Evolutionary conservation across 2,797 vertebrate species (phyloP).

Genomic region (Molossus molossus): DNA sequence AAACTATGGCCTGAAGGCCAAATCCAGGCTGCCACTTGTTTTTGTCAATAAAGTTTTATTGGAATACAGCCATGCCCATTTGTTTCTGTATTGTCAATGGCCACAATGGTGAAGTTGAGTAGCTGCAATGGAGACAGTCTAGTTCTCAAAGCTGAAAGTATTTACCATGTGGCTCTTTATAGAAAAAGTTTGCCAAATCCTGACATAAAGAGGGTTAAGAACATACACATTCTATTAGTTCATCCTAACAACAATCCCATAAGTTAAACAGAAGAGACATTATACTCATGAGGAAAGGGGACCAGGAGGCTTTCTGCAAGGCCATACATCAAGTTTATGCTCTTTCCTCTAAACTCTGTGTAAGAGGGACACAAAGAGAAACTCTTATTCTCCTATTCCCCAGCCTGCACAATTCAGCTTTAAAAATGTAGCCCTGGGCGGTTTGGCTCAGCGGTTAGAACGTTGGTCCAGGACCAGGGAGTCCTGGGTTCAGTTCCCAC

Average conservation of each 20-base stretch:
- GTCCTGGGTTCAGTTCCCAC: no score
- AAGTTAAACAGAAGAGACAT: conserved; percentile 33
- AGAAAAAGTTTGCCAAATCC: conserved; percentile 30
- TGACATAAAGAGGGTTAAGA: conserved; percentile 25
- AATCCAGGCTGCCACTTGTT: conserved; percentile 31
- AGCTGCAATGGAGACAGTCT: neutral
- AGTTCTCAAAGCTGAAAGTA: conserved; percentile 47
- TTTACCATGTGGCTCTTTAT: neutral
- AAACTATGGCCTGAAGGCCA: conserved; percentile 51
- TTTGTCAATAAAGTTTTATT: conserved; percentile 1
- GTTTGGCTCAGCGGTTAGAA: no score
- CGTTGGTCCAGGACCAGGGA: no score
- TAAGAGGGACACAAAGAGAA: conserved; percentile 21
- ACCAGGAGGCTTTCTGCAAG: conserved; percentile 39
- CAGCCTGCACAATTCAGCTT: neutral
- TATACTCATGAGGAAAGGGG: neutral
- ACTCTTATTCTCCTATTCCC: neutral
- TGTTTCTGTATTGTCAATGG: conserved; percentile 8
- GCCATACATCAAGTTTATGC: neutral
- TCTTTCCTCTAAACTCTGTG: conserved; percentile 56
- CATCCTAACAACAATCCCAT: neutral
- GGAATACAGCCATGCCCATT: conserved; percentile 23
- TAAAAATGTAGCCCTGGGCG: neutral
- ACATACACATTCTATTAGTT: conserved; percentile 41
- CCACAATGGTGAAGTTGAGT: conserved; percentile 27